Base-by-base conservation (phyloP, 2,888 invertebrate species). In the Julus scanicus region DNA sequence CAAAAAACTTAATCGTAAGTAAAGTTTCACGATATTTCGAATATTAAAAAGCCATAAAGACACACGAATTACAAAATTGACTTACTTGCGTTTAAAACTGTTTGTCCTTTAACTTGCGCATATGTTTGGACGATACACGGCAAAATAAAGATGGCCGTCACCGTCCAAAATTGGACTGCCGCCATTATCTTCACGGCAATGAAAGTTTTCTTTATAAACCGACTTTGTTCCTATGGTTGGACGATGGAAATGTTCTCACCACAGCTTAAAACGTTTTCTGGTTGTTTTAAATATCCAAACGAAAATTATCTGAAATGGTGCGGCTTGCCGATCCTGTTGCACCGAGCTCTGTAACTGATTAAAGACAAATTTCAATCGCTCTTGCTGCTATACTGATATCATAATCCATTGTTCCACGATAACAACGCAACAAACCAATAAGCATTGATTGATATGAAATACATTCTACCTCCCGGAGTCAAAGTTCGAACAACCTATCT, bases 81-180 rank as follows among this genome's bases (percentile, higher is more conserved):
- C 57, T 63, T 63, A 63, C 57, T 63, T 63, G n/a, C 57, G 6
- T 6, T 17, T 63, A 63, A 63, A 63, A n/a, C 17, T n/a, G 57
- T 63, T 63, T 63, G 57, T n/a, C n/a, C n/a, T n/a, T 8, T 2
- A 2, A 63, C n/a, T 63, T 63, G 57, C 15, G 57, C 57, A n/a
- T 63, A 63, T 63, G 57, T 63, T 63, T 63, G n/a, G 57, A n/a
- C 57, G n/a, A 63, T 2, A n/a, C 57, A 63, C n/a, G n/a, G n/a
- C 57, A 63, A 15, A 63, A 63, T 5, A 17, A 63, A 63, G 57
- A 63, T 63, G n/a, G 57, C 57, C n/a, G 57, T n/a, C n/a, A n/a
- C 57, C n/a, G 57, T 63, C 57, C 57, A 63, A 17, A 63, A n/a
- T 63, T 63, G 57, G 57, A 63, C 57, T 63, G 57, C 57, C 57